Evolutionary conservation across 2,888 invertebrate species (phyloP), one percentile per base, ranked within the genome.

Genomic region (Chesias legatella): DNA sequence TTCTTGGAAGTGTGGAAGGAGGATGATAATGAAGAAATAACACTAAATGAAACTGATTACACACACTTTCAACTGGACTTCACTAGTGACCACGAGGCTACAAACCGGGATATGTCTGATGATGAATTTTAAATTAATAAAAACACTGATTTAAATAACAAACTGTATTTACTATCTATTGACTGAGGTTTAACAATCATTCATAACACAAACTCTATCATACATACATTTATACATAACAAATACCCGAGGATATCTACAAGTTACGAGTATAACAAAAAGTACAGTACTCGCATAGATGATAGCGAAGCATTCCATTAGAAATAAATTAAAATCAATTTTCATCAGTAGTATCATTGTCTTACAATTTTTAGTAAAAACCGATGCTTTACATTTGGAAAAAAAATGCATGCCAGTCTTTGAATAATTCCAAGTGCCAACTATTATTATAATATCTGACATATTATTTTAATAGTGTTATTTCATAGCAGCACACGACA

Each of bases 101-200:
- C 8, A 10, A 38, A 34, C 24, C 35, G 26, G 29, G 43, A 17
- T 3, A 2, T 36, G 6, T 33, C 45, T 8, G 45, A 45, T 37
- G 45, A 40, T 8, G 40, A 38, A 33, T 48, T 43, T 36, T 47
- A 39, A 8, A 33, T 29, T 55, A 74, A 71, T 73, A 63, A 79
- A n/a, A 78, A 79, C 57, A 61, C 45, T n/a, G 32, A 28, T 45
- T 45, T 59, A 61, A 63, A 65, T 73, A 77, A 78, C 76, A 73
- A 73, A 71, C 79, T 82, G 77, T 84, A 81, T 76, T 83, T 74
- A 68, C 79, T 83, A 78, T 65, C 72, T 81, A 79, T 62, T 75
- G 73, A 78, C 74, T 71, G 60, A 66, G 62, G 63, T 64, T 64
- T 56, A 53, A 73, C 66, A 69, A 58, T 58, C 60, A 56, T 58